Conservation (phyloP, 2,888 invertebrate genomes). For the Tiliacea aurago region DNA sequence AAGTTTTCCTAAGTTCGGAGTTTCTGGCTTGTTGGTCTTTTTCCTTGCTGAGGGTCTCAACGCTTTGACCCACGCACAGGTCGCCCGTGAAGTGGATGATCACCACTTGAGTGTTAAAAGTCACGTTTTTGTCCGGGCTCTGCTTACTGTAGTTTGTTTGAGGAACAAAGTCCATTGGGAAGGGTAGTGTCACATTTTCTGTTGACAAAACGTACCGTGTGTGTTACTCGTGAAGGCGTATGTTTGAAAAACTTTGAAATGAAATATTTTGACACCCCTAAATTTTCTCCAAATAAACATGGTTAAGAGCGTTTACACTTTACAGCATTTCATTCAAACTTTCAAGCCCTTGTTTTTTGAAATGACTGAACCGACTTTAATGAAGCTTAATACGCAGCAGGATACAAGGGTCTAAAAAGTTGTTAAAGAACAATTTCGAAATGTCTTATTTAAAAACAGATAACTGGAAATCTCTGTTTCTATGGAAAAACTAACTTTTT, state of each 20-base stretch:
- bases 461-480: no score
- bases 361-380: no score
- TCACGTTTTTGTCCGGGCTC: slow-evolving; percentile 85
- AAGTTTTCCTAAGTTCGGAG: slow-evolving; percentile 91
- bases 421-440: no score
- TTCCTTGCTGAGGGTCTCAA: slow-evolving; percentile 92
- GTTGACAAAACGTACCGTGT: slow-evolving; percentile 52
- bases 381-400: no score
- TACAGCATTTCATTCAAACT: no score
- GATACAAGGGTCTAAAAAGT: no score
- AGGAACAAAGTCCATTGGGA: slow-evolving; percentile 80
- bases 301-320: no score
- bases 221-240: background rate
- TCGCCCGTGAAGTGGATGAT: slow-evolving; percentile 92
- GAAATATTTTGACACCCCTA: background rate
- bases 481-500: no score
- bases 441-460: no score
- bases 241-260: background rate
- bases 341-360: no score
- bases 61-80: slow-evolving; percentile 88
- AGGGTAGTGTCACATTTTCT: slow-evolving; percentile 78
- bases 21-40: slow-evolving; percentile 92
- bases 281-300: background rate
- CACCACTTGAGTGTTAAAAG: slow-evolving; percentile 90
- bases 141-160: slow-evolving; percentile 81